Percentiles rank a stretch among this genome's conserved stretches.
These are phyloP conservation scores for Anolis carolinensis DNA, from an alignment of 2,113 vertebrate species.

Conservation along the genomic window DNA sequence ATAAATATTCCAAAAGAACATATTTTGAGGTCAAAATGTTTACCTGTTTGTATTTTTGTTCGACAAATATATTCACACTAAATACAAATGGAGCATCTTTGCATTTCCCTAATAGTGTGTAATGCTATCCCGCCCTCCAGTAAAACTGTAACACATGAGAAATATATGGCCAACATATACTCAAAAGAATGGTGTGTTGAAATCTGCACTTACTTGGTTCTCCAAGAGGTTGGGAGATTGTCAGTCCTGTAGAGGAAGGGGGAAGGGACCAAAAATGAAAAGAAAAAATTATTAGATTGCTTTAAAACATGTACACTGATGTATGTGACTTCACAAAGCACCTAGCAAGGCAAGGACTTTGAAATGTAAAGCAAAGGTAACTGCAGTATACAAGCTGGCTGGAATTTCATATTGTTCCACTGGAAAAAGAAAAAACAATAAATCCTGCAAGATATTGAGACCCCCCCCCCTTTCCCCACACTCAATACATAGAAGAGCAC, in stretches of 20 bases:
- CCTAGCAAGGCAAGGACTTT: neutral
- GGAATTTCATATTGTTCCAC: neutral
- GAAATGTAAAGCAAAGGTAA: neutral
- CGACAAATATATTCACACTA: no score
- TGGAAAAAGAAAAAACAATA: neutral
- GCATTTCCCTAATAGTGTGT: neutral
- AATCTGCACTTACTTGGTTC: neutral
- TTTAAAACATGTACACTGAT: neutral
- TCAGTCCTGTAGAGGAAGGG: conserved; percentile 36
- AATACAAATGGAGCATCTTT: no score
- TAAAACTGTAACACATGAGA: accelerated
- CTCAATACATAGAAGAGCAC: neutral
- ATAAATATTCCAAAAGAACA: no score
- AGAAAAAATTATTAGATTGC: neutral
- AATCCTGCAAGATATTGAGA: neutral
- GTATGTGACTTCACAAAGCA: neutral
- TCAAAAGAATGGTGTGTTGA: neutral
- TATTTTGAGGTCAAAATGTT: no score
- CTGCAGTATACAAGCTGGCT: neutral
- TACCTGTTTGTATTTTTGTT: no score
- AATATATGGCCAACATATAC: neutral
- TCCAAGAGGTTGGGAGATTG: conserved; percentile 41
- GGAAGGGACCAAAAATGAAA: neutral
- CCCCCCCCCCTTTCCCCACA: no score
- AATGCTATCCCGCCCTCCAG: accelerated